These are phyloP conservation scores for Sebastes taczanowskii DNA, from an alignment of 2,797 vertebrate species.

Conservation along the genomic window DNA sequence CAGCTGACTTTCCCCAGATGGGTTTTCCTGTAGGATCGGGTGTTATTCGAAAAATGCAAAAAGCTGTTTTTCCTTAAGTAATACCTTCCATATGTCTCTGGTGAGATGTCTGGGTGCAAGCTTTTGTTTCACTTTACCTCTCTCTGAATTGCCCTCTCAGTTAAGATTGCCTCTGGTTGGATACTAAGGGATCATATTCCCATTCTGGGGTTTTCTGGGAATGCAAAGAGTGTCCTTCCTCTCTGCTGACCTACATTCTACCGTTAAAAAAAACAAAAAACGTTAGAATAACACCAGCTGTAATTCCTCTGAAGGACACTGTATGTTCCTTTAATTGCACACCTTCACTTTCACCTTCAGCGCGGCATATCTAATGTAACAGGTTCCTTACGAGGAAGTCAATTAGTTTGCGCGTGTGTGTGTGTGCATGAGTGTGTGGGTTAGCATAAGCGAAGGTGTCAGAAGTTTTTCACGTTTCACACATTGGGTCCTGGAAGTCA, in stretches of 20 bases:
- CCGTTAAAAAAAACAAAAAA: constrained; percentile 18
- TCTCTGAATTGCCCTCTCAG: constrained; percentile 60
- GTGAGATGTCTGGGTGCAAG: constrained; percentile 52
- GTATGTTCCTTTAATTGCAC: constrained; percentile 63
- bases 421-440: constrained; percentile 5
- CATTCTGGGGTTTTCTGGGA: constrained; percentile 69
- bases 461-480: constrained; percentile 64
- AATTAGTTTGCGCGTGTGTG: constrained; percentile 24
- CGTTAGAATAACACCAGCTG: constrained; percentile 61
- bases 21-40: constrained; percentile 49
- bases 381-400: constrained; percentile 37
- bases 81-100: constrained; percentile 79
- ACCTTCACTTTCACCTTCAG: constrained; percentile 58
- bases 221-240: constrained; percentile 68
- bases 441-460: constrained; percentile 39
- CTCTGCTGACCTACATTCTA: constrained; percentile 73
- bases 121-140: constrained; percentile 57
- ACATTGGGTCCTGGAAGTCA: constrained; percentile 57
- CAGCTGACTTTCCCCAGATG: constrained; percentile 49
- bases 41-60: constrained; percentile 65
- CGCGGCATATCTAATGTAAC: constrained; percentile 18
- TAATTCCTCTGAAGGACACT: constrained; percentile 58
- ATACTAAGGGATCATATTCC: constrained; percentile 69
- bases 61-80: constrained; percentile 67
- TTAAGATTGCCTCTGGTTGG: constrained; percentile 64